These are phyloP conservation scores for Moxostoma hubbsi DNA, from an alignment of 2,797 vertebrate species.

Conservation along the genomic window DNA sequence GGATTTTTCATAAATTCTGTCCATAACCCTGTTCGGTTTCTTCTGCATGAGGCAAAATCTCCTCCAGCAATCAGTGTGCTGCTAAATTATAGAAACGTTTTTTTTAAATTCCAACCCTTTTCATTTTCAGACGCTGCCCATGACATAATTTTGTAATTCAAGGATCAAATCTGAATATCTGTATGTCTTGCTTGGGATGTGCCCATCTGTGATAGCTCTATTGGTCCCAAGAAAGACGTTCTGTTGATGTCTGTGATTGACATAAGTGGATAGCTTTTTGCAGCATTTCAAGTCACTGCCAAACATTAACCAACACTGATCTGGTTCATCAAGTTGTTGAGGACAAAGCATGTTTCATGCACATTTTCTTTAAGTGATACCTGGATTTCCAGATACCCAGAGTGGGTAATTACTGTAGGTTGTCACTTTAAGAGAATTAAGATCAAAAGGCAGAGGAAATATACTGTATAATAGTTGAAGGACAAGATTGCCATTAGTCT, in stretches of 20 bases:
- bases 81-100: slow-evolving; percentile 19
- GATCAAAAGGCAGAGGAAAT: slow-evolving; percentile 11
- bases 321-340: slow-evolving; percentile 16
- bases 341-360: slow-evolving; percentile 12
- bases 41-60: slow-evolving; percentile 22
- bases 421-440: slow-evolving; percentile 8
- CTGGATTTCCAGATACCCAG: slow-evolving; percentile 10
- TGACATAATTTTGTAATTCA: slow-evolving; percentile 14
- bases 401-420: slow-evolving; percentile 17
- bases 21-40: slow-evolving; percentile 50
- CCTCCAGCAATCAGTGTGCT: slow-evolving; percentile 3
- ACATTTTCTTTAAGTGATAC: slow-evolving; percentile 12
- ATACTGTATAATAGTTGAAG: slow-evolving; percentile 52
- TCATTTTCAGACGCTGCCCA: slow-evolving; percentile 2
- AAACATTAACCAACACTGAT: slow-evolving; percentile 6
- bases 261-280: slow-evolving; percentile 23
- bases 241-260: slow-evolving; percentile 16
- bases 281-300: slow-evolving; percentile 5
- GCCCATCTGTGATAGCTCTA: slow-evolving; percentile 6
- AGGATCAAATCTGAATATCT: slow-evolving; percentile 35
- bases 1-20: slow-evolving; percentile 67
- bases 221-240: slow-evolving; percentile 18
- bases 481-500: neutral
- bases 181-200: slow-evolving; percentile 14
- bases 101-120: neutral